Percentiles rank a stretch among this genome's conserved stretches.
These are phyloP conservation scores for pig (Sus scrofa) DNA, from an alignment of 2,113 vertebrate genomes.

Conservation along the genomic window T2T-Sscrofa CM000814.6:134962501-134963000, in stretches of 20 bases:
- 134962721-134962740: not conserved
- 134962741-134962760: not conserved
- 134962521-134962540: not conserved
- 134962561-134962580: not conserved
- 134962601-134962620: not conserved
- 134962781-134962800: not conserved
- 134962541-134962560: not conserved
- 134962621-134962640: constrained; percentile 4
- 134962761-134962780: not conserved
- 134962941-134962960: not conserved
- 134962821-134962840: not conserved
- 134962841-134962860: not conserved
- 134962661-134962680: not conserved
- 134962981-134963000: not conserved
- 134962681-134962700: not conserved
- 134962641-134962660: not conserved
- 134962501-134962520: not conserved
- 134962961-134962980: too few species aligned
- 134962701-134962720: constrained; percentile 5
- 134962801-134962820: not conserved
- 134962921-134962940: not conserved
- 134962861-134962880: not conserved
- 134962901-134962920: not conserved
- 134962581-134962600: not conserved
- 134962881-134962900: not conserved